phyloP scores from a whole-genome alignment of 2,888 invertebrate genomes.

The Cecidostiba fungosa region DNA sequence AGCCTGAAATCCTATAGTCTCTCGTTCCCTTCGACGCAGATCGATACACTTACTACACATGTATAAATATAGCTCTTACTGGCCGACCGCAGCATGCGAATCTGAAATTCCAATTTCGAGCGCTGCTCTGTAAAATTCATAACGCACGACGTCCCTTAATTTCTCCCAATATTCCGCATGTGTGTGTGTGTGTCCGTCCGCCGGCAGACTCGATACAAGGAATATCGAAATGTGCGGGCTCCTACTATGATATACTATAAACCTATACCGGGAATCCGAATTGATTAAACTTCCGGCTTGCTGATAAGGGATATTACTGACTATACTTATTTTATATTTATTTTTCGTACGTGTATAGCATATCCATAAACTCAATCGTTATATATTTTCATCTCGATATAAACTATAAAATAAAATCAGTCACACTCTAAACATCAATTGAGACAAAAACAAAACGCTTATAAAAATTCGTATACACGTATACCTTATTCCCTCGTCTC shows the following conservation, averaged over 20 bases:
- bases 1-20: slow-evolving; percentile 19
- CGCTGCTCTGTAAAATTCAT: slow-evolving; percentile 42
- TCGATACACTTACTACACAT: slow-evolving; percentile 40
- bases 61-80: slow-evolving; percentile 45
- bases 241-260: no score
- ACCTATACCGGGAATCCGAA: not conserved
- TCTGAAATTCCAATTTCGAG: slow-evolving; percentile 47
- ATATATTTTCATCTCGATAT: not conserved
- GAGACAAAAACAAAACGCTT: no score
- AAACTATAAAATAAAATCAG: not conserved
- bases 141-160: slow-evolving; percentile 48
- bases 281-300: not conserved
- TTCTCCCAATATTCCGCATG: slow-evolving; percentile 18
- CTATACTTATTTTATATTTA: not conserved
- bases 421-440: not conserved
- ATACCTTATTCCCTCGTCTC: no score
- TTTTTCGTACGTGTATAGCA: not conserved
- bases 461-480: no score
- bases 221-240: not conserved
- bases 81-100: slow-evolving; percentile 19
- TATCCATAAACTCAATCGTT: not conserved
- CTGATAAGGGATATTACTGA: not conserved
- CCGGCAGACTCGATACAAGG: not conserved
- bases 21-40: not conserved
- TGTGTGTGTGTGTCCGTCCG: not conserved